phyloP scores from a whole-genome alignment of 2,113 vertebrate genomes.

The Budorcas taxicolor region DNA sequence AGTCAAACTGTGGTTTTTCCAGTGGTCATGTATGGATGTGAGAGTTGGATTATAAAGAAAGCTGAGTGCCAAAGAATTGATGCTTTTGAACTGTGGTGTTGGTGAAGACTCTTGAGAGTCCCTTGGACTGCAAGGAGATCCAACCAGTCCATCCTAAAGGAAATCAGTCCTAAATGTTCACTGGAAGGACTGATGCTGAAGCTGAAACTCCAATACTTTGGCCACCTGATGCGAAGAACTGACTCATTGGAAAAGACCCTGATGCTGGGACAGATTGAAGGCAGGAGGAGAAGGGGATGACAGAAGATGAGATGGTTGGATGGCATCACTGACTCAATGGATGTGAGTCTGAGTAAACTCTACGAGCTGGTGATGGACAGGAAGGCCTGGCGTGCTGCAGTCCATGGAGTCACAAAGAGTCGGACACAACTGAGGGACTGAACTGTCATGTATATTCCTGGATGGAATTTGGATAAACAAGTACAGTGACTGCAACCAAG shows the following conservation, averaged over 20 bases:
- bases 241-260: not conserved
- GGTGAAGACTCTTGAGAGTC: not conserved
- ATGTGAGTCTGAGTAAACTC: not conserved
- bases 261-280: rapidly evolving
- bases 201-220: not conserved
- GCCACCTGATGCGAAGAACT: rapidly evolving
- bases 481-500: not conserved
- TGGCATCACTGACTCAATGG: not conserved
- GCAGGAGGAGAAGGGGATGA: not conserved
- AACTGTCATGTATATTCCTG: not conserved
- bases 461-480: not conserved
- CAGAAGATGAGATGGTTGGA: not conserved
- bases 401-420: not conserved
- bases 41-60: not conserved
- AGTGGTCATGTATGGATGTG: not conserved
- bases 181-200: not conserved
- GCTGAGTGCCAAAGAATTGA: rapidly evolving
- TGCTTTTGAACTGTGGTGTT: not conserved
- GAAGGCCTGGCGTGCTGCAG: not conserved
- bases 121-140: not conserved
- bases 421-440: rapidly evolving
- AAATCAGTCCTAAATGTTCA: not conserved
- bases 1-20: not conserved
- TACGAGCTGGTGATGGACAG: not conserved
- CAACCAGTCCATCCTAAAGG: not conserved